A percentile compares a stretch with the other conserved stretches of the same genome.
Conservation (phyloP, 2,888 invertebrate species). For the Spilosoma lubricipeda region DNA sequence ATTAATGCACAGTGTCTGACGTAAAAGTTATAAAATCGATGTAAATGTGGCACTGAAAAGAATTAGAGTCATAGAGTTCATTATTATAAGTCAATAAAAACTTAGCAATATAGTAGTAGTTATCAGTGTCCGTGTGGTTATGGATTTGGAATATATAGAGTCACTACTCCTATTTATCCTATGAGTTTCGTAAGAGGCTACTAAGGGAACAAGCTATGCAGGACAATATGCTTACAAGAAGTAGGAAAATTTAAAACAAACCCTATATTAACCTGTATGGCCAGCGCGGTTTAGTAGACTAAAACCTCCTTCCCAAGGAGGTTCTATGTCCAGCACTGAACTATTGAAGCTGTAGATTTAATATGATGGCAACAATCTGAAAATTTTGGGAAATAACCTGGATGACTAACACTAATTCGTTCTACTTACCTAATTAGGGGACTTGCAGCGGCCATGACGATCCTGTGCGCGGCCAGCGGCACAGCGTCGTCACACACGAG, state of each 20-base stretch:
- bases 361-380: not conserved
- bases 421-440: constrained; percentile 90
- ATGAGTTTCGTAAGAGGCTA: too few relatives aligned
- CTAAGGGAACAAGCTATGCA: too few relatives aligned
- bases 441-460: constrained; percentile 95
- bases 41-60: not conserved
- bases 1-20: not conserved
- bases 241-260: too few relatives aligned
- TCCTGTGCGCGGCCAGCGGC: constrained; percentile 92
- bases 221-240: too few relatives aligned
- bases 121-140: too few relatives aligned
- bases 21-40: not conserved
- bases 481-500: constrained; percentile 95
- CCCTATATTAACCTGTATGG: too few relatives aligned
- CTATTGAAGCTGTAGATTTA: too few relatives aligned
- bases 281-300: too few relatives aligned
- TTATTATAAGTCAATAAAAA: not conserved
- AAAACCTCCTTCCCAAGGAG: too few relatives aligned
- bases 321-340: too few relatives aligned
- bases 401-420: not conserved
- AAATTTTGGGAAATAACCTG: not conserved
- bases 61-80: not conserved
- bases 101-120: not conserved
- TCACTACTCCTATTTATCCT: too few relatives aligned
- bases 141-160: too few relatives aligned